Base-by-base conservation (phyloP, 2,797 vertebrate genomes). In the Hippoglossus hippoglossus region DNA sequence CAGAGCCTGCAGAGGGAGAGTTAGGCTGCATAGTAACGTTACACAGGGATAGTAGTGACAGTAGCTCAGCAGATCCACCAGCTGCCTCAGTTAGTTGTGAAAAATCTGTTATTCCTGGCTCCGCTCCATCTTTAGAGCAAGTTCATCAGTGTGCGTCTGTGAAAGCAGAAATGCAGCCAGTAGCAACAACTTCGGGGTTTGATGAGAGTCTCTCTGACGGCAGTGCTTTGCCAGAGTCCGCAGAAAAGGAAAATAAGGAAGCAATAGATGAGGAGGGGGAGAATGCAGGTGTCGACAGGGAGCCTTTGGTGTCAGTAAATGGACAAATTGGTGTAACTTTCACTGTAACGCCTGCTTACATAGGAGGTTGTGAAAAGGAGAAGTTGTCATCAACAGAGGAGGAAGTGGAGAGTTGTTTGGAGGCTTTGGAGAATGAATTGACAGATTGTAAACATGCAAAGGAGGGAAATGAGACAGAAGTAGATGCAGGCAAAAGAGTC, bases 191-290 rank as follows among this genome's bases (percentile, higher is more conserved):
- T 41, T 10, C 28, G 31, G 39, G 60, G 65, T 66, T 56, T 46
- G 52, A 73, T 13, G 59, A 63, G 28, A 63, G 63, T 9, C n/a
- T 58, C n/a, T 28, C 83, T 64, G 87, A 91, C 47, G 66, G 86
- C 49, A 76, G 75, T 60, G 51, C 24, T 2, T 62, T 68, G 6
- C 77, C 83, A 56, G 63, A 81, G 31, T 25, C 49, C 0, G 57
- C 86, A 19, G 85, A 84, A 18, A 46, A 51, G 11, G 15, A 34
- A 53, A 18, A 22, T 34, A 21, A 53, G 57, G 71, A 67, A 62
- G 57, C 16, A 2, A 18, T 26, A 60, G 52, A 68, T 18, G 73
- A 66, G 56, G 39, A 46, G 19, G 63, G 22, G 56, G 74, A 71
- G 25, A 61, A 44, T 26, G 9, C 46, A 21, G 31, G 65, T 26